Percentiles rank a stretch among this genome's conserved stretches.
Conservation (phyloP, 2,888 invertebrate genomes). For the Schizotus pectinicornis region DNA sequence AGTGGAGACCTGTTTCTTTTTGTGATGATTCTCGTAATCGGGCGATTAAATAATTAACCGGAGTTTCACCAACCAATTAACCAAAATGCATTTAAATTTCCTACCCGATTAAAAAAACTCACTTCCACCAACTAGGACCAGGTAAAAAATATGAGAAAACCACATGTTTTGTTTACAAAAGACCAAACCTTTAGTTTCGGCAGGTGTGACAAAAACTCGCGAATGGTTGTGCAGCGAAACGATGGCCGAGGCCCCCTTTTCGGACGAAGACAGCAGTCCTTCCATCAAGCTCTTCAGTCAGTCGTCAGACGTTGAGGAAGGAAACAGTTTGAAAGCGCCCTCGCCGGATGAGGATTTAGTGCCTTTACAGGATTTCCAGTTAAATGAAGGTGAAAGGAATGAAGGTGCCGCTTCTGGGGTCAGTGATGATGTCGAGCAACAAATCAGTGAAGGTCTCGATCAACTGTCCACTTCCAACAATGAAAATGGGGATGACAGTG, state of each 20-base stretch:
- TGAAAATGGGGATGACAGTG: slow-evolving; percentile 7
- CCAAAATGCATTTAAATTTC: too few relatives aligned
- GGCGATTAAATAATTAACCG: too few relatives aligned
- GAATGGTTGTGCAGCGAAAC: background rate
- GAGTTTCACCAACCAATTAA: too few relatives aligned
- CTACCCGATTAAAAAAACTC: too few relatives aligned
- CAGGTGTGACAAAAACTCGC: too few relatives aligned
- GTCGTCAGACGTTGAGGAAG: background rate
- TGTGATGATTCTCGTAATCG: too few relatives aligned
- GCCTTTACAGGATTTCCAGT: slow-evolving; percentile 10
- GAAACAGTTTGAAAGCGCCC: slow-evolving; percentile 1
- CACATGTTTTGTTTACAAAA: too few relatives aligned
- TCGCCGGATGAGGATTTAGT: slow-evolving; percentile 16
- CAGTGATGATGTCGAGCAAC: slow-evolving; percentile 17
- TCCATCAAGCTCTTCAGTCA: slow-evolving; percentile 12
- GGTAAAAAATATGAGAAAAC: too few relatives aligned
- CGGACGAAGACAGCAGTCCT: slow-evolving; percentile 22
- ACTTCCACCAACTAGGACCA: too few relatives aligned
- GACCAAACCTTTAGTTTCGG: too few relatives aligned
- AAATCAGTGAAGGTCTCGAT: slow-evolving; percentile 21
- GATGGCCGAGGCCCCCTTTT: slow-evolving; percentile 21
- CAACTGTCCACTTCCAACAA: slow-evolving; percentile 9
- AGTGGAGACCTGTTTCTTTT: too few relatives aligned
- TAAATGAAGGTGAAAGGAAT: slow-evolving; percentile 1
- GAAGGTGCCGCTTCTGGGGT: background rate